Conservation (phyloP, 2,797 vertebrate genomes). For the Pseudochromis fuscus region DNA sequence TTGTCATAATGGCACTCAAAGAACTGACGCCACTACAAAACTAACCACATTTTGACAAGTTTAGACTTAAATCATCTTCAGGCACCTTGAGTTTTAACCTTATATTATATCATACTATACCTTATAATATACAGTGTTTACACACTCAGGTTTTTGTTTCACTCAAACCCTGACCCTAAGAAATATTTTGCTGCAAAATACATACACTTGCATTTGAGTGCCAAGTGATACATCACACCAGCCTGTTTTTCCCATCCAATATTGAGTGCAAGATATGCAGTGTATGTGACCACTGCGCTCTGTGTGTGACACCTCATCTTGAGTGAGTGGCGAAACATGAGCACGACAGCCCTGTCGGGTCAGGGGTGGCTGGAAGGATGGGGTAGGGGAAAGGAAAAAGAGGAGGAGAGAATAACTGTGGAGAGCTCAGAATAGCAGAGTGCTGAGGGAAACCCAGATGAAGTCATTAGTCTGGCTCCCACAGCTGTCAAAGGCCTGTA, state of each 20-base stretch:
- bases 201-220: constrained; percentile 13
- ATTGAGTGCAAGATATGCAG: constrained; percentile 4
- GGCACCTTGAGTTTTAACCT: not conserved
- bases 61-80: not conserved
- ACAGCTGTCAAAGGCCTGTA: constrained; percentile 63
- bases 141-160: constrained; percentile 7
- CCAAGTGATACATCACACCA: constrained; percentile 15
- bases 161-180: not conserved
- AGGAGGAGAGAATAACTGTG: constrained; percentile 38
- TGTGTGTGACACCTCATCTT: constrained; percentile 54
- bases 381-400: constrained; percentile 14
- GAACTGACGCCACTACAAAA: constrained; percentile 4
- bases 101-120: not conserved
- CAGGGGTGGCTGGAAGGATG: constrained; percentile 39
- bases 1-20: not conserved
- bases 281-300: constrained; percentile 47
- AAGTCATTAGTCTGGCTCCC: constrained; percentile 68
- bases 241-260: constrained; percentile 1
- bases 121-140: not conserved
- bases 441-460: constrained; percentile 66
- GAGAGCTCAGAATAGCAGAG: constrained; percentile 62
- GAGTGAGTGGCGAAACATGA: constrained; percentile 64
- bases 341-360: constrained; percentile 46
- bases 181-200: constrained; percentile 22
- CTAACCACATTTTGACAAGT: not conserved